These are phyloP conservation scores for Alectura lathami DNA, from an alignment of 2,113 vertebrate species.

Conservation along the genomic window DNA sequence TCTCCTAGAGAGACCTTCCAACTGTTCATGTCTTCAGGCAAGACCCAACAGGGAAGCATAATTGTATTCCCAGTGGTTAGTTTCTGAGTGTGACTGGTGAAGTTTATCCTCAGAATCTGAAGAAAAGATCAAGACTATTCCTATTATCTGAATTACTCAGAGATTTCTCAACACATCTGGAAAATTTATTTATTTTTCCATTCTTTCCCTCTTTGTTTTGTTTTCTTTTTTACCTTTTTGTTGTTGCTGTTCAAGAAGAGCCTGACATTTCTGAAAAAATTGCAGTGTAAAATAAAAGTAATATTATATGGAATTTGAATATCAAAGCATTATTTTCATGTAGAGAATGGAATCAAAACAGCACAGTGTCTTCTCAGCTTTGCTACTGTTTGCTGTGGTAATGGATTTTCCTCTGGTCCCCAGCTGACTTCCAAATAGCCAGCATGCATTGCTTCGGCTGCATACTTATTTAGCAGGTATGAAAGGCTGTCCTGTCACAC, in stretches of 20 bases:
- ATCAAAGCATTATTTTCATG: neutral
- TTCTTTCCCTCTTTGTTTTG: neutral
- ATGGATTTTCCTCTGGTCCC: neutral
- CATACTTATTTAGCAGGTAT: neutral
- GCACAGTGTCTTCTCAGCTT: neutral
- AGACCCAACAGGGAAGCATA: constrained; percentile 20
- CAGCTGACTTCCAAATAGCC: neutral
- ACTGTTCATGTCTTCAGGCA: neutral
- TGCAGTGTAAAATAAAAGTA: neutral
- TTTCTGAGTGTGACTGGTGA: neutral
- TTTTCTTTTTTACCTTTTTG: neutral
- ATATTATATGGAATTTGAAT: neutral
- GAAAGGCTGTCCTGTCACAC: neutral
- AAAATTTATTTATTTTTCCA: neutral
- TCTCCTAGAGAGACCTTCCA: constrained; percentile 18
- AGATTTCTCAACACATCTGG: neutral
- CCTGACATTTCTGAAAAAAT: neutral
- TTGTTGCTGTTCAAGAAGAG: neutral
- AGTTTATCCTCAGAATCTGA: constrained; percentile 14
- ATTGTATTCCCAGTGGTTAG: neutral
- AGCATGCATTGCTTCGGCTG: neutral
- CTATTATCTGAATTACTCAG: neutral
- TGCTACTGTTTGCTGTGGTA: neutral
- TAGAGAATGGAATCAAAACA: neutral
- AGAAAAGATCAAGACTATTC: neutral